These are phyloP conservation scores for Napeogenes sylphis DNA, from an alignment of 2,888 invertebrate genomes.

Conservation along the genomic window DNA sequence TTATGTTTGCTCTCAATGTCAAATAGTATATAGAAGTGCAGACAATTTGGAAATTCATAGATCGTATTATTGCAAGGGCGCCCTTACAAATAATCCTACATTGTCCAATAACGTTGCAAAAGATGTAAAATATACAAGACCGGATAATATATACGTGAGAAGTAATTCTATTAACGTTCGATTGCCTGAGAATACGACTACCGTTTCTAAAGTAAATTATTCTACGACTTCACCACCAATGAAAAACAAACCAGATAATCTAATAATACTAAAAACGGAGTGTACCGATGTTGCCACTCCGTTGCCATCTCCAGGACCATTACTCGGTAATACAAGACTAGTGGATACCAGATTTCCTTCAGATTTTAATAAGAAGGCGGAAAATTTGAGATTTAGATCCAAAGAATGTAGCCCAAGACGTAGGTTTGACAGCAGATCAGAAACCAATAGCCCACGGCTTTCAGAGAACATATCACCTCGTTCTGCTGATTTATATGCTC, in stretches of 20 bases:
- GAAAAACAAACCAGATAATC: constrained; percentile 75
- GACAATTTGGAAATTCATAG: constrained; percentile 90
- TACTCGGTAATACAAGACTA: constrained; percentile 88
- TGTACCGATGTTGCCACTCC: constrained; percentile 77
- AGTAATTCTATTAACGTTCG: constrained; percentile 79
- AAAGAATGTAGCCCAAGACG: constrained; percentile 62
- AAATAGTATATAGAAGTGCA: constrained; percentile 86
- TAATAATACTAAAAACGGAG: constrained; percentile 72
- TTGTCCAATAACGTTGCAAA: constrained; percentile 51
- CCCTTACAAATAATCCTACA: constrained; percentile 49
- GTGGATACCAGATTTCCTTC: constrained; percentile 79
- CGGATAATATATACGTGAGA: constrained; percentile 74
- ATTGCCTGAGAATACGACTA: constrained; percentile 72
- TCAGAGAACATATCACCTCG: constrained; percentile 65
- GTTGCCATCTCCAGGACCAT: constrained; percentile 88
- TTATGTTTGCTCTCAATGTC: constrained; percentile 86
- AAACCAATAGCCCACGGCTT: constrained; percentile 62
- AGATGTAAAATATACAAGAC: constrained; percentile 53
- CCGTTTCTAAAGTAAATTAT: constrained; percentile 51
- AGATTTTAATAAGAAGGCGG: constrained; percentile 65
- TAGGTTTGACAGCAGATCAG: constrained; percentile 60
- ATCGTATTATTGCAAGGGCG: constrained; percentile 87
- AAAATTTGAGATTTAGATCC: constrained; percentile 55
- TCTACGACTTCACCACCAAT: constrained; percentile 57
- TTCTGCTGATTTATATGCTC: constrained; percentile 62